Evolutionary conservation across 64 coral and sea anemone species (phyloP), one percentile per base, ranked within the genome.

Genomic region (Stichodactyla helianthus): DNA sequence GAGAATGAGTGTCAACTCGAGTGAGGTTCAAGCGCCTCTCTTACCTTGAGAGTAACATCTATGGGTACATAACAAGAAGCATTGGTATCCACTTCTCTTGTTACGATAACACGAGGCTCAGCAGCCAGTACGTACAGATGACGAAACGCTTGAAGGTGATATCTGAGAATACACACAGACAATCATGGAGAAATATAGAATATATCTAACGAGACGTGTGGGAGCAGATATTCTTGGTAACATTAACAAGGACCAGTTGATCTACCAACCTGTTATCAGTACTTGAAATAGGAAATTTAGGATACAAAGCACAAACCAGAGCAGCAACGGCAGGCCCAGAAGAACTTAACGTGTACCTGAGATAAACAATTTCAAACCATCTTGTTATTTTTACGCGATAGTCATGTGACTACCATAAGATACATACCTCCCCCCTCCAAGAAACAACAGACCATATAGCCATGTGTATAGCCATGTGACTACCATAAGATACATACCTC

Each of bases 381-480:
- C 44, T 50, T 59, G 1, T 6, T 7, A 44, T 58, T 85, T 25
- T 85, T 19, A 14, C 67, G 25, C 27, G 54, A 54, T 60, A 60
- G 59, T 14, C 59, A 60, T 60, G 59, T 60, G 59, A 60, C 59
- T 19, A 60, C 59, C 59, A 60, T 60, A 60, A 60, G 59, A 60
- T 60, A 52, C 77, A 54, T 85, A 98, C 95, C 95, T 98, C 79
- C 92, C 95, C 50, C 86, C 95, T 58, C 95, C 92, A 7, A 98
- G 54, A 77, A 88, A 98, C 59, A 98, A 77, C 12, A 98, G 83
- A 9, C 95, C 95, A 55, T n/a, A 94, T 92, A 8, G 95, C 89
- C 95, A 98, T 98, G 82, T 98, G 95, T 54, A 86, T 59, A 82
- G 95, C 95, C 92, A 94, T 98, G 89, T 98, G 95, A 88, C 90